Percentiles rank a stretch among this genome's conserved stretches.
Conservation (phyloP, 2,797 vertebrate species). For the Channa striata region DNA sequence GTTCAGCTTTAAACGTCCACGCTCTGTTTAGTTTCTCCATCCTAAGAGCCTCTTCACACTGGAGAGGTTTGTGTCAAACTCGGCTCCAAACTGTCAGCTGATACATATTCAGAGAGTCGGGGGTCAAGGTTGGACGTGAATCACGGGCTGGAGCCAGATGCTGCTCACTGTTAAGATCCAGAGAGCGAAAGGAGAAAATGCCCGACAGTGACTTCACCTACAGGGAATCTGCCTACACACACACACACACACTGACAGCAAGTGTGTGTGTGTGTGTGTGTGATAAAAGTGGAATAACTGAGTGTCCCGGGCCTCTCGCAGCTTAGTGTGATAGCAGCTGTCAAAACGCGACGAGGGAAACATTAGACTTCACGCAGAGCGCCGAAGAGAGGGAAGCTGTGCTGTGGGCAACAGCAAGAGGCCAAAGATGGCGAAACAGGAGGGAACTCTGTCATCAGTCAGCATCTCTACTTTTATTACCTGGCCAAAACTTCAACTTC, state of each 20-base stretch:
- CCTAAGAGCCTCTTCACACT: slow-evolving; percentile 37
- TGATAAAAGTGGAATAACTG: too few species aligned
- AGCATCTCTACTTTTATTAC: too few species aligned
- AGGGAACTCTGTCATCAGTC: too few species aligned
- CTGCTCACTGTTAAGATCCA: slow-evolving; percentile 28
- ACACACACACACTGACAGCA: slow-evolving; percentile 16
- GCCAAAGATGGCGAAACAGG: too few species aligned
- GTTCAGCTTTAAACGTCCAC: too few species aligned
- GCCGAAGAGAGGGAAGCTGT: not conserved
- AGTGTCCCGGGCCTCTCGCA: slow-evolving; percentile 14
- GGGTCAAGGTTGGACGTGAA: not conserved
- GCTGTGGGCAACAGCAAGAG: not conserved
- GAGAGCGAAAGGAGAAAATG: slow-evolving; percentile 27
- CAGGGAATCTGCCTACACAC: slow-evolving; percentile 38
- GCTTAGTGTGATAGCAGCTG: slow-evolving; percentile 32
- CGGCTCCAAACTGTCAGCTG: slow-evolving; percentile 31
- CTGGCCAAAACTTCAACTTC: too few species aligned
- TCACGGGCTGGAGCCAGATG: slow-evolving; percentile 41
- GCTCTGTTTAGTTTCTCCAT: slow-evolving; percentile 3
- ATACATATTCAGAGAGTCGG: slow-evolving; percentile 14
- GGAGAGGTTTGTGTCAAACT: slow-evolving; percentile 14
- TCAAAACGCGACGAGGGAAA: slow-evolving; percentile 51
- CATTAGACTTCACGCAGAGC: not conserved
- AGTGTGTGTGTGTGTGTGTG: too few species aligned
- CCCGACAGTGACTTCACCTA: slow-evolving; percentile 50